Conservation (phyloP, 2,888 invertebrate species). For the Polia nebulosa region DNA sequence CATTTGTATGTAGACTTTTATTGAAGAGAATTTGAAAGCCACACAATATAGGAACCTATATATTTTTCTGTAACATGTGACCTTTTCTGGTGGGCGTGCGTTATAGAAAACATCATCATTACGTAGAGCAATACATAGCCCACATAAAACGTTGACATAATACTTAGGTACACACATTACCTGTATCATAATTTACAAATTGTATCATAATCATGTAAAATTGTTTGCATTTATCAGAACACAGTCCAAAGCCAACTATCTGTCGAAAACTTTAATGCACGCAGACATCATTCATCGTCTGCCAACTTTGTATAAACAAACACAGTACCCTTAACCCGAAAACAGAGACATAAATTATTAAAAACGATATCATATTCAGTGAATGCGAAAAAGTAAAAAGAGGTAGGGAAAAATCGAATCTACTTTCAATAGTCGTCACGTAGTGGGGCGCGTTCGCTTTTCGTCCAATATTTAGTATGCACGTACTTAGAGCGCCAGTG, state of each 20-base stretch:
- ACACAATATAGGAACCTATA: not conserved
- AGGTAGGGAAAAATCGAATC: conserved; percentile 57
- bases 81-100: not conserved
- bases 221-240: conserved; percentile 21
- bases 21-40: conserved; percentile 52
- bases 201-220: conserved; percentile 24
- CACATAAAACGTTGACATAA: conserved; percentile 2
- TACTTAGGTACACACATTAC: conserved; percentile 8
- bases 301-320: conserved; percentile 40
- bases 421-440: conserved; percentile 62
- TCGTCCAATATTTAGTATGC: conserved; percentile 70
- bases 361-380: conserved; percentile 61
- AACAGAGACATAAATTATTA: conserved; percentile 57
- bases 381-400: conserved; percentile 53
- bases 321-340: conserved; percentile 50
- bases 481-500: conserved; percentile 67
- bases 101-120: conserved; percentile 2
- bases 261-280: conserved; percentile 49
- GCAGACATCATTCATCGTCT: conserved; percentile 44
- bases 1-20: conserved; percentile 49
- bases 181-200: conserved; percentile 23
- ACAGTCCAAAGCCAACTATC: conserved; percentile 35
- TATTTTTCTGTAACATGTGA: conserved; percentile 30
- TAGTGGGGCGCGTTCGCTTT: conserved; percentile 62
- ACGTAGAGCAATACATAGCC: not conserved